These are phyloP conservation scores for Dasysyrphus tricinctus DNA, from an alignment of 2,888 invertebrate species.

Conservation along the genomic window DNA sequence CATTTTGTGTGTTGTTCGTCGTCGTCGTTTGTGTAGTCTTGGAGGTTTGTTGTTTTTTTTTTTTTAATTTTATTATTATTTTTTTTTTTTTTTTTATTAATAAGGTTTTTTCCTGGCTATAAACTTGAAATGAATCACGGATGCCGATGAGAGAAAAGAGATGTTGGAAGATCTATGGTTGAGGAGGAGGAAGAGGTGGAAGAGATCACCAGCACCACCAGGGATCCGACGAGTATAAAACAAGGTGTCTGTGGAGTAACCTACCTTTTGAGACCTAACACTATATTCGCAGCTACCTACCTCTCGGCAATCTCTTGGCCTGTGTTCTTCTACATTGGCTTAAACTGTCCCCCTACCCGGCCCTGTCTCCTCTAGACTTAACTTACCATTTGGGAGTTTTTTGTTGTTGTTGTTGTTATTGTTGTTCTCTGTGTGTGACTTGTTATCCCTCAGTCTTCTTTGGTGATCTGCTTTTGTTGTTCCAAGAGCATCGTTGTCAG, in stretches of 20 bases:
- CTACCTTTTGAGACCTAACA: slow-evolving; percentile 72
- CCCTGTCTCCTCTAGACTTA: slow-evolving; percentile 40
- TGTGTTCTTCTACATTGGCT: slow-evolving; percentile 54
- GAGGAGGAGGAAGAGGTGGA: slow-evolving; percentile 23
- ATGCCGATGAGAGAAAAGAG: slow-evolving; percentile 67
- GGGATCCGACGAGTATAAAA: slow-evolving; percentile 66
- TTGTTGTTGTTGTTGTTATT: slow-evolving; percentile 44
- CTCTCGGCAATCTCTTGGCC: slow-evolving; percentile 56
- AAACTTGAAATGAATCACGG: slow-evolving; percentile 76
- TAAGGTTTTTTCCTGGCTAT: slow-evolving; percentile 75
- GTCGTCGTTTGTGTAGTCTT: slow-evolving; percentile 66
- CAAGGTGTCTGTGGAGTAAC: slow-evolving; percentile 74
- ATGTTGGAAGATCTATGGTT: slow-evolving; percentile 35
- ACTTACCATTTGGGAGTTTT: slow-evolving; percentile 73
- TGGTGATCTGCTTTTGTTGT: slow-evolving; percentile 74
- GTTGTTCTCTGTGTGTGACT: slow-evolving; percentile 56
- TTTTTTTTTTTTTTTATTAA: slow-evolving; percentile 72
- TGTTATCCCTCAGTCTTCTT: slow-evolving; percentile 63
- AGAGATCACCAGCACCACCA: slow-evolving; percentile 30
- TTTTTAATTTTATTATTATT: slow-evolving; percentile 65
- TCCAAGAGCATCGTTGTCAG: slow-evolving; percentile 73
- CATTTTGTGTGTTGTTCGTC: slow-evolving; percentile 87
- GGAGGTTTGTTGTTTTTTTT: slow-evolving; percentile 69
- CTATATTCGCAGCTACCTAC: slow-evolving; percentile 66
- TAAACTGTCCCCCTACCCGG: slow-evolving; percentile 42